Conservation (phyloP, 2,888 invertebrate genomes). For the Acrobasis repandana region DNA sequence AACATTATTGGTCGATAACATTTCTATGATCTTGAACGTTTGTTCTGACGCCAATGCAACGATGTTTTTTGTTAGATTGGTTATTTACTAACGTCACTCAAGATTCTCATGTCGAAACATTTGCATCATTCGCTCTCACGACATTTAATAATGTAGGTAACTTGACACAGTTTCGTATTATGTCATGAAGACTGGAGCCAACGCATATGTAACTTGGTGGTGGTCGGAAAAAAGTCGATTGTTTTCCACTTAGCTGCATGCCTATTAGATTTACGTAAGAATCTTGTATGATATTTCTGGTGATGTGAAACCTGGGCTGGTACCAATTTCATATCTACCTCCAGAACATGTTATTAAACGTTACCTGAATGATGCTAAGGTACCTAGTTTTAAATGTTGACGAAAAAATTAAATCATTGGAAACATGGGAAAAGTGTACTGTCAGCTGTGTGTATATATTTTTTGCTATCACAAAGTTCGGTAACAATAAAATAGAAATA, state of each 20-base stretch:
- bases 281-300: slow-evolving; percentile 25
- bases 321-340: not conserved
- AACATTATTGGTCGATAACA: slow-evolving; percentile 56
- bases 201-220: slow-evolving; percentile 38
- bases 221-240: slow-evolving; percentile 47
- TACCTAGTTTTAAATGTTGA: too few species aligned
- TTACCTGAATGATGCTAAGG: too few species aligned
- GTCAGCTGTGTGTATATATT: too few species aligned
- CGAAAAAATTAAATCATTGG: too few species aligned
- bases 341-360: not conserved
- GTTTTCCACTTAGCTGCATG: slow-evolving; percentile 30
- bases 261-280: slow-evolving; percentile 49
- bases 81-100: slow-evolving; percentile 15
- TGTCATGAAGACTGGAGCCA: slow-evolving; percentile 56
- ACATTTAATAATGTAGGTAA: slow-evolving; percentile 37
- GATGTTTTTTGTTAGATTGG: slow-evolving; percentile 1
- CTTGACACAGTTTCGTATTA: slow-evolving; percentile 66
- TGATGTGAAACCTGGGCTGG: not conserved
- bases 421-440: too few species aligned
- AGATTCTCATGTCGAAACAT: slow-evolving; percentile 35
- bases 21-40: slow-evolving; percentile 44
- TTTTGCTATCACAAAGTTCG: too few species aligned
- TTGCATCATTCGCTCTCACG: slow-evolving; percentile 43
- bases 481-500: too few species aligned
- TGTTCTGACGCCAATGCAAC: slow-evolving; percentile 33